phyloP scores from a whole-genome alignment of 2,113 vertebrate species.

The Elachura formosa region DNA sequence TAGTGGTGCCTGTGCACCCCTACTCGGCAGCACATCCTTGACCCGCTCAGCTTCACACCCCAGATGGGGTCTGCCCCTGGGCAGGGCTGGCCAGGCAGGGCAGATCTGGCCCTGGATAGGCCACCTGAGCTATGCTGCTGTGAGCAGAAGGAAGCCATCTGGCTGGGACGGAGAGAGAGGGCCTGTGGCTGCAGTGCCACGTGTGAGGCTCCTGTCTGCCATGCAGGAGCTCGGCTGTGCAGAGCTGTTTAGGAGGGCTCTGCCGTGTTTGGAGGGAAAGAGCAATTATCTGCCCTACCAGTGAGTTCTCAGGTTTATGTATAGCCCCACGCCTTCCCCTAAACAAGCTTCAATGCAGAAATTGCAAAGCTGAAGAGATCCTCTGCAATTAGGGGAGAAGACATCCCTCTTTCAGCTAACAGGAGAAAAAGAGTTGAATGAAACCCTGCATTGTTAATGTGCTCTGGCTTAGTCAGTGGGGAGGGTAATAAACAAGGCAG shows the following conservation, averaged over 20 bases:
- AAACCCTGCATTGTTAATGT: not conserved
- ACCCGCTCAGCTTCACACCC: not conserved
- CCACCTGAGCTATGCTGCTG: not conserved
- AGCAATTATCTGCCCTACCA: conserved; percentile 16
- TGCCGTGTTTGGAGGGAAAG: conserved; percentile 8
- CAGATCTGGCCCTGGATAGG: not conserved
- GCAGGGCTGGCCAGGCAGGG: not conserved
- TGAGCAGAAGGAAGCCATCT: not conserved
- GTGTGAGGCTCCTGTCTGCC: not conserved
- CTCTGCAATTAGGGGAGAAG: conserved; percentile 29
- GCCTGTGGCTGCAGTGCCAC: not conserved
- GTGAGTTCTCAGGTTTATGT: not conserved
- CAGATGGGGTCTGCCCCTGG: not conserved
- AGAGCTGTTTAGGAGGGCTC: conserved; percentile 14
- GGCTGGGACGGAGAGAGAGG: not conserved
- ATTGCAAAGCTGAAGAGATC: conserved; percentile 2
- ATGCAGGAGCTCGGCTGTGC: not conserved
- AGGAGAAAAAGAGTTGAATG: not conserved
- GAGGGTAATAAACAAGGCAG: conserved; percentile 50
- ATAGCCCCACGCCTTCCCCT: not conserved
- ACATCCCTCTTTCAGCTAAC: conserved; percentile 42
- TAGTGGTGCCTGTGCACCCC: not conserved
- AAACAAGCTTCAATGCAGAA: not conserved
- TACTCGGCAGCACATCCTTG: accelerated
- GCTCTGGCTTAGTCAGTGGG: conserved; percentile 5